Evolutionary conservation across 2,888 invertebrate genomes (phyloP), one percentile per base, ranked within the genome.

Genomic region (Plagodis dolabraria): DNA sequence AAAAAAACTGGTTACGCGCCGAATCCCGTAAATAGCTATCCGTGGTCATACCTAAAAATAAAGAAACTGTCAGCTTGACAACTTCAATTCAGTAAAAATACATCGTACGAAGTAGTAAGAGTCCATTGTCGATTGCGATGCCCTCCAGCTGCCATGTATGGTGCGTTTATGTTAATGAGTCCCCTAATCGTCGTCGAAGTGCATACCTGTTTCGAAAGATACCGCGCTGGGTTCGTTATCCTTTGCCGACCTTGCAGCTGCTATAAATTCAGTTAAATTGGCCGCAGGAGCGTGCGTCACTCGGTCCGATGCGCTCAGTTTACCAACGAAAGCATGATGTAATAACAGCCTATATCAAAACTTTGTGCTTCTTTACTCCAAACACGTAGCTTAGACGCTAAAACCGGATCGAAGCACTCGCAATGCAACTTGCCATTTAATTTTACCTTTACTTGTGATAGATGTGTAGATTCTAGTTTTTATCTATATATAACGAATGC

Each of bases 191-290:
- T 61, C 59, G 38, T 58, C 65, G 58, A 70, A 62, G 40, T 73
- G 74, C 71, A 74, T 76, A 78, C 77, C 78, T 76, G 81, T 82
- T 85, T 82, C 81, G 77, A 81, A 82, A 84, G 71, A 71, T 70
- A 72, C 46, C 72, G 72, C 74, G 75, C 70, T 65, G 81, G 80
- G 92, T 87, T 91, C 89, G 83, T 85, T 86, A 87, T 89, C 86
- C 92, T 89, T 82, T 69, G 73, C 71, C 88, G 91, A 88, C 91
- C 92, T 91, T 91, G 90, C 85, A 83, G 85, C 82, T 85, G 85
- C 82, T 82, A 87, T 88, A 86, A 88, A 91, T 89, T 87, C 80
- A 83, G 87, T 82, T 84, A 82, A 89, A 89, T 89, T 87, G 85
- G 76, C 81, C 81, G 83, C 82, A 85, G 82, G 82, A 85, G 83